Base-by-base conservation (phyloP, 2,113 vertebrate species). In the Ciconia maguari region DNA sequence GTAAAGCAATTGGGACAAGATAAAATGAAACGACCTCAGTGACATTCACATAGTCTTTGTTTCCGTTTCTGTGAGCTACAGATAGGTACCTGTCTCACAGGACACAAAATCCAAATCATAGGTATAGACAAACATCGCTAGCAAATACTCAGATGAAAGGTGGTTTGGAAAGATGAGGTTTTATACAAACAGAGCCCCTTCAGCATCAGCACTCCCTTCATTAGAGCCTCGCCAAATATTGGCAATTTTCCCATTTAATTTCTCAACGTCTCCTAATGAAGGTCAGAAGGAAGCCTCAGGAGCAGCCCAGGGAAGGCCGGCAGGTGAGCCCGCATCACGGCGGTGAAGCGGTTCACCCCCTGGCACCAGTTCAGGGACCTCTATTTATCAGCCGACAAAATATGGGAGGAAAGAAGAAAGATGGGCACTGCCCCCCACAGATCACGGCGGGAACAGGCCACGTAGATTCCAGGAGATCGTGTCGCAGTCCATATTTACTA, bases 401-500 rank as follows among this genome's bases (percentile, higher is more conserved):
- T 0, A 9, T 1, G 18, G 49, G 8, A 57, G 41, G 51, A 61
- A 70, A 46, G 55, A 42, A 54, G 20, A n/a, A 60, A 80, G 82
- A 51, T 2, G 66, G 81, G 71, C 41, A 78, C 20, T 72, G 83
- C 54, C 90, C 70, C 41, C 32, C 72, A 10, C 44, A 48, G 55
- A 83, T 82, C 58, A 66, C 13, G 1, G 34, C 0, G 1, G 69
- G 89, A 89, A 76, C 68, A 54, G 34, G 38, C 52, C 19, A 29
- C 2, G 0, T 4, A 24, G 51, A 20, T 3, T 14, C 54, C 71
- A 10, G 41, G 17, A 48, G 36, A 41, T 9, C 3, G 0, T 11
- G 5, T 4, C 5, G 0, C 1, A 22, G 22, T 3, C 44, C 38
- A 0, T 4, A 16, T 17, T 69, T 44, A 18, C 36, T 44, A 11